phyloP scores from a whole-genome alignment of 2,888 invertebrate genomes.

The Imbricaverruca yamaguchii region DNA sequence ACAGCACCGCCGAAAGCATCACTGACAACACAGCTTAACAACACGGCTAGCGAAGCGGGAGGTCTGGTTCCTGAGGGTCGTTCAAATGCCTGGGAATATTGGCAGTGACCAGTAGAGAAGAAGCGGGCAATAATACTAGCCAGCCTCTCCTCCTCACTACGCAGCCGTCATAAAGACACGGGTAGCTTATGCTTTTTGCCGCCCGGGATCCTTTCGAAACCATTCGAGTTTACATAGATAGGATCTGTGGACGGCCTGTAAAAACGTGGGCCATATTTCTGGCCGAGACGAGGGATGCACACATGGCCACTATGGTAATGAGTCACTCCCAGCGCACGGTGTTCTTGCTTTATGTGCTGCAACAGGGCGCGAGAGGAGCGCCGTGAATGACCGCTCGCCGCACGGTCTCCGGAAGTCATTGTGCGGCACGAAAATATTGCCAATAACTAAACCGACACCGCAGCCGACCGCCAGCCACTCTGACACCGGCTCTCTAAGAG shows the following conservation, averaged over 20 bases:
- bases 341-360: not conserved
- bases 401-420: too few relatives aligned
- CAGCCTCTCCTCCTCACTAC: not conserved
- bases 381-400: too few relatives aligned
- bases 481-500: not conserved
- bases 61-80: too few relatives aligned
- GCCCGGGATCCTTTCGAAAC: not conserved
- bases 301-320: constrained; percentile 1
- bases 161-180: constrained; percentile 1
- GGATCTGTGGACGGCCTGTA: not conserved
- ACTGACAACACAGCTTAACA: too few relatives aligned
- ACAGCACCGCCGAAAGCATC: too few relatives aligned
- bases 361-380: too few relatives aligned
- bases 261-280: constrained; percentile 6
- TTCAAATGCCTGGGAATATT: too few relatives aligned
- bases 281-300: not conserved
- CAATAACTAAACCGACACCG: not conserved
- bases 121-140: too few relatives aligned
- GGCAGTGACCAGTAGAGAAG: too few relatives aligned
- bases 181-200: constrained; percentile 5
- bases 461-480: not conserved
- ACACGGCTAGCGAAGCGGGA: too few relatives aligned
- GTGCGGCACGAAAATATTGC: not conserved
- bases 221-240: constrained; percentile 15
- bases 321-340: not conserved